These are phyloP conservation scores for Xyrauchen texanus DNA, from an alignment of 2,113 vertebrate species.

Conservation along the genomic window DNA sequence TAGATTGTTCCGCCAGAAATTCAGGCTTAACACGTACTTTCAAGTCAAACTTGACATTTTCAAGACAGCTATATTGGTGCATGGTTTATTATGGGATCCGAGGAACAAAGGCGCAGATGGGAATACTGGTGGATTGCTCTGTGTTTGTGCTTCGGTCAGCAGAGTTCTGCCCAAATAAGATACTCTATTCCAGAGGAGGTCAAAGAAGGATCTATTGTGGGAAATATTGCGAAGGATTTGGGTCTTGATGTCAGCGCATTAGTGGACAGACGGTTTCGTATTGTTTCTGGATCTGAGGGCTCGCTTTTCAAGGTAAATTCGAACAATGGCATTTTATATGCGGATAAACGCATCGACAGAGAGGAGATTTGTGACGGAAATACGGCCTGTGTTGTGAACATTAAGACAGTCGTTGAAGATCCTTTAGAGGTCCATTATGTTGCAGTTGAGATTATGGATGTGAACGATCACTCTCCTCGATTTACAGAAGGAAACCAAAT, in stretches of 20 bases:
- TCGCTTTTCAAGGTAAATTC: slow-evolving; percentile 62
- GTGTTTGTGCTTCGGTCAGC: slow-evolving; percentile 15
- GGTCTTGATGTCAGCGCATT: slow-evolving; percentile 63
- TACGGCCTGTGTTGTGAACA: slow-evolving; percentile 65
- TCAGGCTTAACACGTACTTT: background rate
- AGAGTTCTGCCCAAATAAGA: slow-evolving; percentile 55
- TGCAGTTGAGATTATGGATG: slow-evolving; percentile 74
- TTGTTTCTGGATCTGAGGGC: slow-evolving; percentile 62
- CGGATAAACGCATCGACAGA: slow-evolving; percentile 65
- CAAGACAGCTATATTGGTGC: background rate
- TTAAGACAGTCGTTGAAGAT: slow-evolving; percentile 70
- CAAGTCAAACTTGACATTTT: background rate
- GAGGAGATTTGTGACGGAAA: slow-evolving; percentile 64
- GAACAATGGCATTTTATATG: slow-evolving; percentile 66
- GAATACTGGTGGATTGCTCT: slow-evolving; percentile 12
- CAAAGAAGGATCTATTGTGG: slow-evolving; percentile 63
- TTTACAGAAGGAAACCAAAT: slow-evolving; percentile 63
- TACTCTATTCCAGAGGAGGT: slow-evolving; percentile 68
- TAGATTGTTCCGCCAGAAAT: background rate
- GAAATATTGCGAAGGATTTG: slow-evolving; percentile 69
- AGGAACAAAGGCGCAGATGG: slow-evolving; percentile 28
- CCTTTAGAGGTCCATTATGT: slow-evolving; percentile 82
- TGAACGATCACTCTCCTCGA: slow-evolving; percentile 77
- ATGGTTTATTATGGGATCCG: slow-evolving; percentile 21
- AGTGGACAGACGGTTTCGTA: slow-evolving; percentile 62